Evolutionary conservation across 2,888 invertebrate species (phyloP), one percentile per base, ranked within the genome.

Genomic region (Drosophila infuscata): DNA sequence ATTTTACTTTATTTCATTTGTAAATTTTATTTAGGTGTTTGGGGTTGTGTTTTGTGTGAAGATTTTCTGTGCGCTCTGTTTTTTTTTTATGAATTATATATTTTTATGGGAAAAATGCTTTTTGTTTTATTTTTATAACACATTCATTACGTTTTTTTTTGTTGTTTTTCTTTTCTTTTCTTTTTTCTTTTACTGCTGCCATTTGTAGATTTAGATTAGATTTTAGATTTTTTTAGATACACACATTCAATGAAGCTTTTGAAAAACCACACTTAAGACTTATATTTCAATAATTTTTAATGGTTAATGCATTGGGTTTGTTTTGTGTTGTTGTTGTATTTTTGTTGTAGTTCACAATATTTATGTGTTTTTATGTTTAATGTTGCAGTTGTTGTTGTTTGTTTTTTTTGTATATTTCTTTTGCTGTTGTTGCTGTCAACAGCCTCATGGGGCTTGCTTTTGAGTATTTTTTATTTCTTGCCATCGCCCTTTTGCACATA

Each of bases 401-500:
- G 12, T 20, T 12, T 11, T 8, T 38, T 9, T 25, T 25, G 20
- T 38, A 8, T 38, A 3, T 38, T 38, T 38, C 8, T 48, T 41
- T 29, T 74, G 43, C 51, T 70, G 66, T 48, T 71, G 60, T 36
- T 80, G 33, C 54, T 70, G 69, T 66, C 56, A 56, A 77, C 81
- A 83, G 81, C 81, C 81, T 82, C 80, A 64, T 74, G 68, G 72
- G 70, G 68, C 74, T 60, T 67, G 36, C 60, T 29, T 36, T 51
- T 54, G 65, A 67, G 60, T 74, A 68, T 74, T 63, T 63, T 52
- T 86, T 70, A 83, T 69, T 89, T 82, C n/a, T 89, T 89, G 38
- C 74, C 77, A 20, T 84, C 79, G 54, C 71, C 85, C 70, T 93
- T 93, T 71, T 93, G 91, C 69, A 93, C 93, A 76, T 97, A 97